A percentile compares a stretch with the other conserved stretches of the same genome.
Evolutionary conservation across 1,140 invertebrate genomes (phyloP).

Genomic region (Caenorhabditis remanei): DNA sequence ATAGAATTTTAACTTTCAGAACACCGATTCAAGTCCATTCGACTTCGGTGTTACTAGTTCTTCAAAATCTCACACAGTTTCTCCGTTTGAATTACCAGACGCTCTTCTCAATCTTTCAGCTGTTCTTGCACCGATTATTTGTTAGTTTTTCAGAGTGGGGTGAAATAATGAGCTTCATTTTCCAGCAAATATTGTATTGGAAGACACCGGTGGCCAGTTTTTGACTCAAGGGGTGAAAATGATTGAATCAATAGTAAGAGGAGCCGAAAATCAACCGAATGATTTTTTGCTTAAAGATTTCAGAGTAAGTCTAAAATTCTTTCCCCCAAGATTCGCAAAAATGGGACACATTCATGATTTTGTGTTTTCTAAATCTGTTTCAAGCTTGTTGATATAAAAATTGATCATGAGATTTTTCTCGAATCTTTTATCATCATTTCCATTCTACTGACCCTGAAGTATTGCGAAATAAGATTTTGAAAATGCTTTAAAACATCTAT

Average conservation of each 20-base stretch:
- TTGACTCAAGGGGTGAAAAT: slow-evolving; percentile 43
- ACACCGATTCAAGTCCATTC: slow-evolving; percentile 44
- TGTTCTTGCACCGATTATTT: slow-evolving; percentile 16
- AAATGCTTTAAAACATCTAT: background rate
- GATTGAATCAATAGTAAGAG: slow-evolving; percentile 19
- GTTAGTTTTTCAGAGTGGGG: background rate
- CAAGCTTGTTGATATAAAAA: too few relatives aligned
- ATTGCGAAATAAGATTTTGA: background rate
- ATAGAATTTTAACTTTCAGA: background rate
- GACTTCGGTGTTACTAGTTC: slow-evolving; percentile 40
- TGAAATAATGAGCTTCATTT: background rate
- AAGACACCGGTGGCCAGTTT: slow-evolving; percentile 25
- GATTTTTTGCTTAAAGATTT: slow-evolving; percentile 43
- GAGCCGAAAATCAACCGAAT: slow-evolving; percentile 41
- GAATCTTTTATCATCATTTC: slow-evolving; percentile 10
- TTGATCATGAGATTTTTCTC: background rate
- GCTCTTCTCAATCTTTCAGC: slow-evolving; percentile 1
- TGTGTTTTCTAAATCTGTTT: too few relatives aligned
- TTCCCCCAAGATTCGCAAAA: background rate
- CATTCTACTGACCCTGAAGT: background rate
- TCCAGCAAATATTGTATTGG: slow-evolving; percentile 28
- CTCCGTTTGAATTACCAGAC: slow-evolving; percentile 52
- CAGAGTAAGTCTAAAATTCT: background rate
- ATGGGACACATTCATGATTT: too few relatives aligned
- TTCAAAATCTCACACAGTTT: slow-evolving; percentile 4